phyloP scores from a whole-genome alignment of 2,113 vertebrate genomes.

The Petroica traversi region DNA sequence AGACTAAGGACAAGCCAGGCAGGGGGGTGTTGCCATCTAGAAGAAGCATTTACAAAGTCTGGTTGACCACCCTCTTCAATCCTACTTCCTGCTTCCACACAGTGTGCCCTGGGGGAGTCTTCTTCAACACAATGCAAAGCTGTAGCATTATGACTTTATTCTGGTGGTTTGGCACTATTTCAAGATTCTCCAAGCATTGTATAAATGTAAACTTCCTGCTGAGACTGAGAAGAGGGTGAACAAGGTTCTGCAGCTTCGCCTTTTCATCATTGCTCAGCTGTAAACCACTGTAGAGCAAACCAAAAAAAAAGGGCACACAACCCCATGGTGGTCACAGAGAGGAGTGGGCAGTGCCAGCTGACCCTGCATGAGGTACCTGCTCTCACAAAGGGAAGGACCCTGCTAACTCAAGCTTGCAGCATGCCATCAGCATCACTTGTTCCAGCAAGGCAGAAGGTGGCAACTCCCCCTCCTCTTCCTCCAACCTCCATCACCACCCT shows the following conservation, averaged over 20 bases:
- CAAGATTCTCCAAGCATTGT: background rate
- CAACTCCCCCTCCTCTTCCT: background rate
- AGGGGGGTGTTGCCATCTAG: background rate
- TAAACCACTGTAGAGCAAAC: background rate
- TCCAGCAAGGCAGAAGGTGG: background rate
- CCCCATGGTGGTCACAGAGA: background rate
- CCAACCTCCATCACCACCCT: background rate
- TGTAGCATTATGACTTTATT: background rate
- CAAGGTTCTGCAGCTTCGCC: background rate
- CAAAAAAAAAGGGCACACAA: background rate
- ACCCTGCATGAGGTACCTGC: background rate
- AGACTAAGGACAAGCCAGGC: background rate
- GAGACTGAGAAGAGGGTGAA: background rate
- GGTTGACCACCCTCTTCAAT: background rate
- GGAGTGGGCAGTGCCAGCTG: background rate
- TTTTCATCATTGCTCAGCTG: background rate
- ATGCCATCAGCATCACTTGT: background rate
- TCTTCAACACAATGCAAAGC: background rate
- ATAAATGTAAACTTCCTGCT: background rate
- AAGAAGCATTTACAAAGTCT: background rate
- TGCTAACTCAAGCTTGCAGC: background rate
- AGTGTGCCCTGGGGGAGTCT: background rate
- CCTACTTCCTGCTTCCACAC: background rate
- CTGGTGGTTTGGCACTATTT: background rate
- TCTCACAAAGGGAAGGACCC: fast-evolving